Evolutionary conservation across 2,888 invertebrate species (phyloP).

Genomic region (Dione juno): DNA sequence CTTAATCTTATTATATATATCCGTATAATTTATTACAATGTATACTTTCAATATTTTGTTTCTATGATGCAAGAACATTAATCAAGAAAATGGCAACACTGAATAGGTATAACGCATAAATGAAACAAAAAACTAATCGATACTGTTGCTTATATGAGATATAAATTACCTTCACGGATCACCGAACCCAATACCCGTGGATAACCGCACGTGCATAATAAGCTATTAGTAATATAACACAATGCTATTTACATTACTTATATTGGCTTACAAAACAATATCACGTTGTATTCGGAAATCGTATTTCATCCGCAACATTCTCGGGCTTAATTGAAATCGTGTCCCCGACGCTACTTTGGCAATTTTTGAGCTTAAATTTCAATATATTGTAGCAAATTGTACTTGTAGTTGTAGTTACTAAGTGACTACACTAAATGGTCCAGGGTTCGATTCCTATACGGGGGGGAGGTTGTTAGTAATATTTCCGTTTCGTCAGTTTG

Average conservation of each 20-base stretch:
- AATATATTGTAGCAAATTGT: neutral
- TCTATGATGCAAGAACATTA: neutral
- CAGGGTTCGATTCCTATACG: too few relatives aligned
- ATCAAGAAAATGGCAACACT: neutral
- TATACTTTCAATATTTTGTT: neutral
- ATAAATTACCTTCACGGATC: constrained; percentile 30
- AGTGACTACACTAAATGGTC: too few relatives aligned
- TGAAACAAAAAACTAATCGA: neutral
- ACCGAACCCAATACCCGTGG: constrained; percentile 1
- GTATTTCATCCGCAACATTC: constrained; percentile 19
- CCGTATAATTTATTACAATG: too few relatives aligned
- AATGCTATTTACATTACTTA: constrained; percentile 23
- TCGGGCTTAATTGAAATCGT: constrained; percentile 19
- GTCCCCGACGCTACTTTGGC: constrained; percentile 25
- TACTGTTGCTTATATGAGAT: constrained; percentile 10
- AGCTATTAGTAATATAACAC: constrained; percentile 18
- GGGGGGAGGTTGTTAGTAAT: too few relatives aligned
- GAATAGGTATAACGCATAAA: neutral
- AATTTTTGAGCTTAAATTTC: neutral
- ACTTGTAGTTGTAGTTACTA: too few relatives aligned
- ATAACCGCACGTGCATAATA: constrained; percentile 21
- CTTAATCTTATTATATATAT: too few relatives aligned
- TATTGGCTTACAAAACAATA: constrained; percentile 27
- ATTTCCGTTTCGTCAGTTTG: too few relatives aligned
- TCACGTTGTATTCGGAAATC: constrained; percentile 28